Percentiles rank a stretch among this genome's conserved stretches.
These are phyloP conservation scores for Ploceus nigricollis DNA, from an alignment of 2,113 vertebrate species.

Conservation along the genomic window DNA sequence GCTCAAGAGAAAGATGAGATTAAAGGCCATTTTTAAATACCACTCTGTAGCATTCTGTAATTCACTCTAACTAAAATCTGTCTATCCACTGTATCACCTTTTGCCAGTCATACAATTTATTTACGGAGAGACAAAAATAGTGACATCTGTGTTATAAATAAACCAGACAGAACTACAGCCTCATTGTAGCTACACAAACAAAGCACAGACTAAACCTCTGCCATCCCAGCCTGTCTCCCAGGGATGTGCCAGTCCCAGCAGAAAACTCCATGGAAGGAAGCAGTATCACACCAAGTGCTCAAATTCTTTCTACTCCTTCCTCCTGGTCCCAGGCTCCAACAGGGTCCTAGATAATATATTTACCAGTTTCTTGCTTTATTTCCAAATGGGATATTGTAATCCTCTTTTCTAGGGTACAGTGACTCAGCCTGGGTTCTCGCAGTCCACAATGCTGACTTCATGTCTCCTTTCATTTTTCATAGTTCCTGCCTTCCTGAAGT, in stretches of 20 bases:
- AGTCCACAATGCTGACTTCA: constrained; percentile 54
- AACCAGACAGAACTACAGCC: neutral
- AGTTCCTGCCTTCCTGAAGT: constrained; percentile 4
- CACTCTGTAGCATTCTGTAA: neutral
- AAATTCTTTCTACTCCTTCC: neutral
- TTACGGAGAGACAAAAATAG: neutral
- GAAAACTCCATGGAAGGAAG: neutral
- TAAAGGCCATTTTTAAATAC: neutral
- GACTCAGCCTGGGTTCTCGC: constrained; percentile 9
- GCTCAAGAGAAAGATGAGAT: neutral
- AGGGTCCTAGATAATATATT: neutral
- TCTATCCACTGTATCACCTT: neutral
- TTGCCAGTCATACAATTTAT: neutral
- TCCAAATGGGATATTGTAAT: constrained; percentile 5
- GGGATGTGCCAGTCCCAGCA: neutral
- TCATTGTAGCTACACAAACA: neutral
- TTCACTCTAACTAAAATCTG: neutral
- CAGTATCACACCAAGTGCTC: neutral
- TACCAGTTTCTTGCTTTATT: neutral
- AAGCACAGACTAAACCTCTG: neutral
- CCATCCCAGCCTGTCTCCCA: neutral
- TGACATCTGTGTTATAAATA: constrained; percentile 40
- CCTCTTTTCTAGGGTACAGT: constrained; percentile 14
- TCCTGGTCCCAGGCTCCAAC: neutral
- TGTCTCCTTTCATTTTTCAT: constrained; percentile 46